Evolutionary conservation across 2,888 invertebrate genomes (phyloP).

Genomic region (Eristalis tenax): DNA sequence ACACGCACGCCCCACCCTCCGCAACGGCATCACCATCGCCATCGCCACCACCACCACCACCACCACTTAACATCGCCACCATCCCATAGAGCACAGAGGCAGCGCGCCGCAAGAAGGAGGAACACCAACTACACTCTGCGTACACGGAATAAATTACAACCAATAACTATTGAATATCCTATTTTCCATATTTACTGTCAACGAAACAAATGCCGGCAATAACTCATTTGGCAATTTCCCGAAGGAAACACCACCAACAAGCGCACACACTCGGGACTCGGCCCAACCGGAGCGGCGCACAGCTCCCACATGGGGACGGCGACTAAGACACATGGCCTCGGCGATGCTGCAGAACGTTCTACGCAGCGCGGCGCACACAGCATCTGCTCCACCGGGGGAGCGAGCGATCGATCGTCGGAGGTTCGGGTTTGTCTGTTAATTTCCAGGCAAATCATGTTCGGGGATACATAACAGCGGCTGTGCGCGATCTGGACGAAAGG

Average conservation of each 20-base stretch:
- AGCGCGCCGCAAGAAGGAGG: conserved; percentile 18
- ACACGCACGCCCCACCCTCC: not conserved
- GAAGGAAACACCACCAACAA: conserved; percentile 21
- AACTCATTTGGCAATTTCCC: conserved; percentile 79
- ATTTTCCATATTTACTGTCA: conserved; percentile 82
- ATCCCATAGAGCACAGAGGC: conserved; percentile 54
- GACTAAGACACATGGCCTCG: conserved; percentile 36
- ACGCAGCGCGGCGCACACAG: conserved; percentile 44
- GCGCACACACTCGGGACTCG: conserved; percentile 43
- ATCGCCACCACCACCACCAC: too few species aligned
- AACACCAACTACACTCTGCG: conserved; percentile 41
- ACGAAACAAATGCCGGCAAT: conserved; percentile 81
- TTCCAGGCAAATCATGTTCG: conserved; percentile 64
- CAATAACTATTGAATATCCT: conserved; percentile 69
- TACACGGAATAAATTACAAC: conserved; percentile 66
- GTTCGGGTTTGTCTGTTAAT: conserved; percentile 60
- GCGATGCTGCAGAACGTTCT: conserved; percentile 52
- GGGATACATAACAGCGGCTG: conserved; percentile 27
- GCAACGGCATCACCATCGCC: too few species aligned
- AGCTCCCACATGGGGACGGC: conserved; percentile 62
- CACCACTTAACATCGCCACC: too few species aligned
- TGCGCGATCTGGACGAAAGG: conserved; percentile 25
- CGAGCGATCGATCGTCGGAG: conserved; percentile 37
- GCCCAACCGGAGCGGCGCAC: conserved; percentile 33
- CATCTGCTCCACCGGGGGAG: conserved; percentile 38